Evolutionary conservation across 2,113 vertebrate genomes (phyloP), one percentile per base, ranked within the genome.

Genomic region (Triplophysa rosa): DNA sequence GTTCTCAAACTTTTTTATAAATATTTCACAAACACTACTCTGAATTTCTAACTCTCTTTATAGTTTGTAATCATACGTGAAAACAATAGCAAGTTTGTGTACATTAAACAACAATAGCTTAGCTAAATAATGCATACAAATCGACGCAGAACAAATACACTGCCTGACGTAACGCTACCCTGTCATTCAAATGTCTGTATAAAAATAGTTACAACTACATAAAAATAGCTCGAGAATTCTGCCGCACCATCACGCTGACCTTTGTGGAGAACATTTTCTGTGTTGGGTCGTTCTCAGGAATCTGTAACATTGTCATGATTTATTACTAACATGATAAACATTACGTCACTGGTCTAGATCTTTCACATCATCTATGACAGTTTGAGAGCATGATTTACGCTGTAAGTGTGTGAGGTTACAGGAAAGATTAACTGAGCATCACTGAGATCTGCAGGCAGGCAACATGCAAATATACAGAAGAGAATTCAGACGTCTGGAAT

Each of bases 381-480:
- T 45, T 8, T 42, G 1, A 10, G 40, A 10, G 40, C 10, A 12
- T 45, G 2, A 45, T 45, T 45, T 12, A 45, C 11, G 42, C 42
- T 17, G 49, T 16, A 6, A 16, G 47, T 14, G 47, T 67, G 17
- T 23, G 19, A 16, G 1, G 66, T 47, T 24, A 24, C 21, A 21
- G 1, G 37, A 61, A 7, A 17, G 12, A 23, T 67, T 19, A 56
- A 71, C 37, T n/a, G 14, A 59, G 13, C 59, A 52, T 71, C 67
- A 54, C 45, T 52, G 67, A 64, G 73, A n/a, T 26, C 49, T 24
- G 58, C 69, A 63, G 14, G 33, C 67, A 69, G 59, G 64, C 72
- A 81, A 56, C 82, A 84, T 84, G 82, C 82, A 78, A 47, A 33
- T 33, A 72, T 63, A 78, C 62, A 80, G 42, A 78, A 71, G 33